phyloP scores from a whole-genome alignment of 2,888 invertebrate species.

The Neocrepidodera transversa region DNA sequence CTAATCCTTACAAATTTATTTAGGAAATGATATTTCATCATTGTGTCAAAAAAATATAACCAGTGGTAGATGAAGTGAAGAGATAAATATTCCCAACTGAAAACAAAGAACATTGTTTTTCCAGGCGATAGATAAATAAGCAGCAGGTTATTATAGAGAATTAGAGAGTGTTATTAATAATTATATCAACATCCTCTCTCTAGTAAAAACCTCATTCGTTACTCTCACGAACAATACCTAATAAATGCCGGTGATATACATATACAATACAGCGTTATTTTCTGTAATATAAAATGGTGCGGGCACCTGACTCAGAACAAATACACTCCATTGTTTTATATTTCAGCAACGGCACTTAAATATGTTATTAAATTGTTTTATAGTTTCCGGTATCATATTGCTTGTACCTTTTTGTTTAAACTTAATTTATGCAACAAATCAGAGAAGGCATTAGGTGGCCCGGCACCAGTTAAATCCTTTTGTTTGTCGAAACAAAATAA shows the following conservation, averaged over 20 bases:
- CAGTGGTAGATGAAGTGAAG: conserved; percentile 12
- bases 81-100: conserved; percentile 23
- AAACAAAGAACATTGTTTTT: conserved; percentile 22
- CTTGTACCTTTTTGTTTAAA: conserved; percentile 46
- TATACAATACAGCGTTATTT: conserved; percentile 47
- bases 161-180: conserved; percentile 34
- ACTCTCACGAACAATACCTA: conserved; percentile 55
- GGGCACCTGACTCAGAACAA: conserved; percentile 57
- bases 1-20: conserved; percentile 5
- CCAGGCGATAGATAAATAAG: conserved; percentile 17
- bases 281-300: conserved; percentile 52
- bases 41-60: conserved; percentile 6
- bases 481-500: too few species aligned
- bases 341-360: conserved; percentile 59
- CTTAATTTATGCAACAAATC: conserved; percentile 55
- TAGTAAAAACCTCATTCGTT: conserved; percentile 47
- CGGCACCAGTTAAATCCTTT: too few species aligned
- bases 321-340: conserved; percentile 58
- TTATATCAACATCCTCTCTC: conserved; percentile 50
- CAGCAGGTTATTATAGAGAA: conserved; percentile 19
- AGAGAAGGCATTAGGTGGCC: not conserved
- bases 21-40: conserved; percentile 20
- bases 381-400: conserved; percentile 56
- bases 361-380: conserved; percentile 62
- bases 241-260: conserved; percentile 54